Evolutionary conservation across 1,140 invertebrate genomes (phyloP), one percentile per base, ranked within the genome.

Genomic region (Zaprionus africanus): DNA sequence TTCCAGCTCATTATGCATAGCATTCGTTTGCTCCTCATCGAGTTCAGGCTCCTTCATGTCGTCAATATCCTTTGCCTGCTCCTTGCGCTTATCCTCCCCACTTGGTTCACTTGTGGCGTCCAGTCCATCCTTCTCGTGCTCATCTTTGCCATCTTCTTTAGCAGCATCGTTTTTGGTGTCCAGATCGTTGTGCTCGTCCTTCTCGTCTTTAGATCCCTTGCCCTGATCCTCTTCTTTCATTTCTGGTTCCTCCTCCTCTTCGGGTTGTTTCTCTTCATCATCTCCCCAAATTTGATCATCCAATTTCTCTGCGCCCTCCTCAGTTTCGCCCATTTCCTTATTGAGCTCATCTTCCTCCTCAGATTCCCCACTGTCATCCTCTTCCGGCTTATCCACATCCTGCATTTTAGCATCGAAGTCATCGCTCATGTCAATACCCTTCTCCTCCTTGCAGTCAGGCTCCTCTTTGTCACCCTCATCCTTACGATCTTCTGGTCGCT

Each of bases 321-420:
- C 97, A 6, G 97, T 96, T 69, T 99, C 97, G n/a, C 97, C 98
- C 97, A 99, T 99, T 94, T 99, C 95, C 92, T 99, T 98, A 70
- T 99, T 98, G 1, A 96, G 93, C 77, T 99, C 96, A 13, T 97
- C 95, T 54, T 97, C 94, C 1, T 96, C 94, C 61, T 95, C 94
- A n/a, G 95, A 94, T 71, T 95, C 94, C 1, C 95, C 93, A 31
- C 94, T 94, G 51, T 96, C 93, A 63, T 96, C 94, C 13, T 95
- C 95, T 38, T 96, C 94, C 12, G 94, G 93, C 59, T 95, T 94
- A 17, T 98, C 97, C 19, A 97, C 92, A 93, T 99, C 97, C 66
- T 94, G 96, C 54, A 96, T 93, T 88, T 97, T 96, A 5, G 96
- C 96, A 58, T 97, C 91, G n/a, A 93, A 93, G 56, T 93, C 81